A percentile compares a stretch with the other conserved stretches of the same genome.
These are phyloP conservation scores for Taeniopygia guttata DNA, from an alignment of 2,797 vertebrate species.

Conservation along the genomic window DNA sequence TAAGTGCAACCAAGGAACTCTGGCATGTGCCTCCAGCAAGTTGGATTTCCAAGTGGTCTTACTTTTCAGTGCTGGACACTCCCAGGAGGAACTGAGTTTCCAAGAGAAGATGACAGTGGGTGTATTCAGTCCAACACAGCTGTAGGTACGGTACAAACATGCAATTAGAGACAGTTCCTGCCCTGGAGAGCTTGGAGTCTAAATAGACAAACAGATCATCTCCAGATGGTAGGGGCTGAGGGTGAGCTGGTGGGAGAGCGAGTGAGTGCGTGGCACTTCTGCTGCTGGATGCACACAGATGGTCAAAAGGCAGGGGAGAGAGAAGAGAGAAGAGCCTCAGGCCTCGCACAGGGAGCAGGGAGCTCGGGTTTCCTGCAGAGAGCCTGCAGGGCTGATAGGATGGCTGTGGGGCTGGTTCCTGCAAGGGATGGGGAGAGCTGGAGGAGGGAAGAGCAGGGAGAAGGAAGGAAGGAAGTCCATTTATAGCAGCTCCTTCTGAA, in stretches of 20 bases:
- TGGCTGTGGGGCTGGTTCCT: neutral
- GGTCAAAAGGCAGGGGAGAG: neutral
- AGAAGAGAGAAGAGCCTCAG: neutral
- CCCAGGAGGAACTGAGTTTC: constrained; percentile 52
- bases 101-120: constrained; percentile 64
- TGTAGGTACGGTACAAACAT: constrained; percentile 63
- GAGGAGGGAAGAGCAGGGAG: neutral
- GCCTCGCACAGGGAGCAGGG: neutral
- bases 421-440: neutral
- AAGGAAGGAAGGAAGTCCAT: neutral
- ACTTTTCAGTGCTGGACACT: constrained; percentile 57
- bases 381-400: neutral
- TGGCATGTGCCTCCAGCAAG: constrained; percentile 60
- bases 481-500: neutral
- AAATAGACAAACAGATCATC: constrained; percentile 69
- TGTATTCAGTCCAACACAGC: constrained; percentile 64
- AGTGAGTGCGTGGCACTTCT: constrained; percentile 45
- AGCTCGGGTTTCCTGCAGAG: neutral
- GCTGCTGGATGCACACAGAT: constrained; percentile 13
- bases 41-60: constrained; percentile 61
- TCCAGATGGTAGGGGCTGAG: constrained; percentile 61
- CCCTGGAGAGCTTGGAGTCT: constrained; percentile 63
- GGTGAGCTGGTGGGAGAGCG: constrained; percentile 49
- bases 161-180: constrained; percentile 62
- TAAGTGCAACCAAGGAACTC: constrained; percentile 53